phyloP scores from a whole-genome alignment of 2,797 vertebrate genomes.

The Xiphorhynchus erythropygius region DNA sequence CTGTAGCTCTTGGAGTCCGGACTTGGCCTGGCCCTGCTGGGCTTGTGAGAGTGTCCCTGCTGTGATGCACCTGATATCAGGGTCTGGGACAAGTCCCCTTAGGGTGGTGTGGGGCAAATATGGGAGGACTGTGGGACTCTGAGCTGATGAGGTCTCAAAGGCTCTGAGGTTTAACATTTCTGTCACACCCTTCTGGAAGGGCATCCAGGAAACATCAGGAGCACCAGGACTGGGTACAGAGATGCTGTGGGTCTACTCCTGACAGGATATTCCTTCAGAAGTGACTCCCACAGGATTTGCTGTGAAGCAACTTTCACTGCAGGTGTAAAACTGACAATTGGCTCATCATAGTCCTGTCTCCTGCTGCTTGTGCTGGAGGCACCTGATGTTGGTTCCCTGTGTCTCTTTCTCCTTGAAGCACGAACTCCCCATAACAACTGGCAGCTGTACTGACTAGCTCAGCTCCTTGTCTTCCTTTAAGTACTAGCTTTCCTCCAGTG shows the following conservation, averaged over 20 bases:
- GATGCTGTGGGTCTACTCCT: not conserved
- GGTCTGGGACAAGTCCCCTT: not conserved
- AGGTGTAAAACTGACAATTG: accelerated
- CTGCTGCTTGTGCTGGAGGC: not conserved
- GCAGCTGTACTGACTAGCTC: not conserved
- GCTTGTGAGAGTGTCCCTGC: not conserved
- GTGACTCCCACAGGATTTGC: not conserved
- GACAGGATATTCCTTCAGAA: not conserved
- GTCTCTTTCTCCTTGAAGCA: not conserved
- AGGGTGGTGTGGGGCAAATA: accelerated
- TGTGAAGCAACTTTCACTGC: not conserved
- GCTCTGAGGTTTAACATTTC: not conserved
- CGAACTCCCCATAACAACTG: accelerated
- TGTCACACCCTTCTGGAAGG: not conserved
- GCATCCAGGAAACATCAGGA: not conserved
- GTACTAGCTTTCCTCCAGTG: conserved; percentile 11
- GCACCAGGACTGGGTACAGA: not conserved
- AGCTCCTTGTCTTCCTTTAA: conserved; percentile 17
- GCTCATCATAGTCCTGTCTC: not conserved
- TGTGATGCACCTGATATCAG: not conserved
- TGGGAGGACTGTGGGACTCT: not conserved
- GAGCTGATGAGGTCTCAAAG: not conserved
- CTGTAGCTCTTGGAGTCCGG: not conserved
- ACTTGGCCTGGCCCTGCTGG: accelerated
- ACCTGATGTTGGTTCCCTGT: not conserved